phyloP scores from a whole-genome alignment of 2,113 vertebrate species.

The chimpanzee (Pan troglodytes) region NHGRI_mPanTro3-v2.1_pri NC_072413.2:45873501-45874000 shows the following conservation, averaged over 20 bases:
- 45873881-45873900: constrained; percentile 24
- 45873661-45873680: not conserved
- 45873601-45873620: not conserved
- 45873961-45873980: not conserved
- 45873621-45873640: constrained; percentile 28
- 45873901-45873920: not conserved
- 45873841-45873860: not conserved
- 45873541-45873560: not conserved
- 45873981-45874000: not conserved
- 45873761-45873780: not conserved
- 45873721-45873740: not conserved
- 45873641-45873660: not conserved
- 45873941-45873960: not conserved
- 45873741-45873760: not conserved
- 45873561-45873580: not conserved
- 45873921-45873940: not conserved
- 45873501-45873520: not conserved
- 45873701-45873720: not conserved
- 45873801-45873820: not conserved
- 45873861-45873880: not conserved
- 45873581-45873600: not conserved
- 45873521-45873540: not conserved
- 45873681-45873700: constrained; percentile 7
- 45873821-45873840: not conserved
- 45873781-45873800: not conserved